Evolutionary conservation across 2,113 vertebrate genomes (phyloP), one percentile per base, ranked within the genome.

Genomic region (Channa maculata): DNA sequence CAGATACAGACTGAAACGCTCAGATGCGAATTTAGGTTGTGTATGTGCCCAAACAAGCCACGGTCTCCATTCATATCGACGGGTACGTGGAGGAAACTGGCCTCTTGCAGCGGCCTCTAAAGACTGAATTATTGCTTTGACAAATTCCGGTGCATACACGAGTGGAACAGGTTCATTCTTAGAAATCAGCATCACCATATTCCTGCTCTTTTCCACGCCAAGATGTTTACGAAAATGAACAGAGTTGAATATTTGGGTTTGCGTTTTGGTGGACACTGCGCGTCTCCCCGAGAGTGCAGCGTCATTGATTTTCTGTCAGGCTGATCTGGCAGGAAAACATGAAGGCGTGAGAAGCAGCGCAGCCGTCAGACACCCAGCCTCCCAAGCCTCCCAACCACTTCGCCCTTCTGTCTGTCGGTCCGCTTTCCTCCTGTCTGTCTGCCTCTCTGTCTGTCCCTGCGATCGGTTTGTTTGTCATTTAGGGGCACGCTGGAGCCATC

Each of bases 281-380:
- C 55, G 72, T 74, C 78, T 86, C 72, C 38, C 10, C 39, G 39
- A 86, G 85, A 88, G 72, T 88, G 88, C 83, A 83, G 79, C 85
- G 79, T 89, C 86, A 91, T 84, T 89, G 86, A 89, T 91, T 91
- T 89, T 66, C 71, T 83, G 83, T 86, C 88, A 85, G 76, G 63
- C 74, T 76, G 55, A 88, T 92, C 64, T 55, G 77, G 53, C 76
- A 71, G 75, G 70, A 71, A 57, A 76, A 64, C 79, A 72, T 81
- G 88, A 83, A 78, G 71, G 79, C 82, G 69, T 87, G 85, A 88
- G 86, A 88, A 82, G 53, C 55, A 34, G 50, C 12, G 75, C 83
- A 88, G 77, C 79, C 74, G 60, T 68, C 79, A 75, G 39, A 38
- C 78, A 50, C 52, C 65, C 76, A 44, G 15, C 34, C 53, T 14